phyloP scores from a whole-genome alignment of 2,888 invertebrate genomes.

The Himalopsyche japonica region DNA sequence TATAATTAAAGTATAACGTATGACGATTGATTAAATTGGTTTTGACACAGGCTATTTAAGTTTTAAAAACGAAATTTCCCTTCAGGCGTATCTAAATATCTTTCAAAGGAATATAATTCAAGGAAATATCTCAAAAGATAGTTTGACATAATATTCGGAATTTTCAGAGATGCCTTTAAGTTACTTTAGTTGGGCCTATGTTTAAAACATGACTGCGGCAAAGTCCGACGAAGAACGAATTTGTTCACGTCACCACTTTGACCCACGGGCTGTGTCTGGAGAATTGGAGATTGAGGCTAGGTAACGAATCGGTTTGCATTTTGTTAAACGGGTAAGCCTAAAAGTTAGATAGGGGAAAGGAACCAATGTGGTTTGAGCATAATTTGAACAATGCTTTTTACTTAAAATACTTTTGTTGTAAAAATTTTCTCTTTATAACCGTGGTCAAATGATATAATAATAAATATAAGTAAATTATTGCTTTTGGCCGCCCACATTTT shows the following conservation, averaged over 20 bases:
- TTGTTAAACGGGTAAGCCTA: neutral
- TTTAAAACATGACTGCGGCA: constrained; percentile 1
- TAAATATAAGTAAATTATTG: no score
- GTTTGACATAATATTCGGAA: neutral
- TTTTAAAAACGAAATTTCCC: no score
- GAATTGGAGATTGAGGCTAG: neutral
- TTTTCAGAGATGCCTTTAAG: neutral
- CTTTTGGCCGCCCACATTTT: no score
- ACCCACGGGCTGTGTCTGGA: neutral
- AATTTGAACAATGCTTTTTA: no score
- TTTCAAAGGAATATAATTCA: neutral
- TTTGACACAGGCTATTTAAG: no score
- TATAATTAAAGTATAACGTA: no score
- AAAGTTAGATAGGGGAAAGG: neutral
- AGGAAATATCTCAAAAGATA: neutral
- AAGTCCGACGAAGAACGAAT: neutral
- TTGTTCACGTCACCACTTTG: neutral
- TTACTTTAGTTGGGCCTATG: neutral
- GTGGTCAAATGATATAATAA: no score
- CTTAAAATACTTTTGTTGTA: no score
- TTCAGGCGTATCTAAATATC: no score
- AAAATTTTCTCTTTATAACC: no score
- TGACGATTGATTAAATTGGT: no score
- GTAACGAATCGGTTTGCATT: neutral
- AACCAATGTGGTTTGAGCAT: neutral